Evolutionary conservation across 2,113 vertebrate species (phyloP), one percentile per base, ranked within the genome.

Genomic region (Melanostigma gelatinosum): DNA sequence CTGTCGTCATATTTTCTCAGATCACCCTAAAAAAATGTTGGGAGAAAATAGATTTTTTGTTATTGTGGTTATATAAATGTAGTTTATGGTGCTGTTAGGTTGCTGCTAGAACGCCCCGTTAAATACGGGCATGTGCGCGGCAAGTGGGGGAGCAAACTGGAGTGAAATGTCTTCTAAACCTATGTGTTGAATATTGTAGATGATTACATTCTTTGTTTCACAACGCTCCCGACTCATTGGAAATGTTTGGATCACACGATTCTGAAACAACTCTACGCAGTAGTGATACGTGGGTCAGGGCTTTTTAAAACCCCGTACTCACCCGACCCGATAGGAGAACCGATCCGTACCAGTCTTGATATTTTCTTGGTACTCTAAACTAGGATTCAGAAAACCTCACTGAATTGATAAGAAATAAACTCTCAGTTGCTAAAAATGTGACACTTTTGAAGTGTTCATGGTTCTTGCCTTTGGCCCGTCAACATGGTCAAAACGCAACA

Each of bases 401-500:
- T 55, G 4, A 55, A n/a, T 55, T 24, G 2, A 27, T 24, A 24
- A 24, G 20, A 55, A 32, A 16, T 4, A 58, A 11, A 55, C 6
- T 24, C 10, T 27, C 2, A 4, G n/a, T 58, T 18, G 15, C 29
- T 8, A 32, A 60, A 32, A 32, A 18, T 8, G 15, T 18, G 58
- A 60, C 5, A 16, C 29, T 32, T 60, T 16, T 34, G 7, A 60
- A 18, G 29, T 16, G 18, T 13, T 29, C 9, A 60, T 18, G 16
- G 58, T 29, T 58, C 55, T 13, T 12, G 52, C 60, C 16, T 70
- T 67, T 66, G 29, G 32, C 42, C 18, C 40, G 48, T 72, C 77
- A 78, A n/a, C 60, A 63, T 46, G 38, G 36, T 72, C 54, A 52
- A 57, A 80, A 79, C 29, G 72, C 63, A 85, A 27, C 32, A 5